Evolutionary conservation across 2,888 invertebrate species (phyloP).

Genomic region (Vanessa cardui): DNA sequence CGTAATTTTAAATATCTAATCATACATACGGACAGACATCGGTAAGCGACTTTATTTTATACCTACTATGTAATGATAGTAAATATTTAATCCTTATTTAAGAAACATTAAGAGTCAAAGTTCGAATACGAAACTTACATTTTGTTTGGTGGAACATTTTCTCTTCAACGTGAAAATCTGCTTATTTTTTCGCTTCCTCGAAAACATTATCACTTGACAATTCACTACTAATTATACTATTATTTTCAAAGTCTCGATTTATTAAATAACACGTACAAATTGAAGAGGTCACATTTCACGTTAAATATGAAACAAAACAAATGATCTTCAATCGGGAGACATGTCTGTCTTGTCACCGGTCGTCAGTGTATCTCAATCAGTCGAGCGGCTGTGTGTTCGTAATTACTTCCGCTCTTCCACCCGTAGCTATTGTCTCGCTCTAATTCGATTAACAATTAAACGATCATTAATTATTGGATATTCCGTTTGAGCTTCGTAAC

Average conservation of each 20-base stretch:
- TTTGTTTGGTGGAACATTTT: conserved; percentile 42
- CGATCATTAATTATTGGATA: conserved; percentile 39
- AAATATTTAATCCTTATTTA: not conserved
- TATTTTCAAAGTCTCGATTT: not conserved
- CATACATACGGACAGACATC: too few relatives aligned
- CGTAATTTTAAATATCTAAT: too few relatives aligned
- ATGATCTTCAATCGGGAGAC: conserved; percentile 3
- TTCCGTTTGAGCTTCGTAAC: conserved; percentile 30
- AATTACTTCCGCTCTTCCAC: conserved; percentile 62
- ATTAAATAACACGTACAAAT: not conserved
- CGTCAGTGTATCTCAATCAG: conserved; percentile 59
- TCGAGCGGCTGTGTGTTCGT: conserved; percentile 49
- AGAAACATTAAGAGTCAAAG: conserved; percentile 5
- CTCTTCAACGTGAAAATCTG: conserved; percentile 41
- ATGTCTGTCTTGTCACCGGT: conserved; percentile 15
- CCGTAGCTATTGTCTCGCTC: conserved; percentile 57
- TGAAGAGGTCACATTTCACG: conserved; percentile 11
- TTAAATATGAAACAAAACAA: not conserved
- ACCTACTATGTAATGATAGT: too few relatives aligned
- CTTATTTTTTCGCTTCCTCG: conserved; percentile 38
- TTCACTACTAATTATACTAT: not conserved
- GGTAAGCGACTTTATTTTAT: too few relatives aligned
- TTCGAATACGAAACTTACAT: conserved; percentile 40
- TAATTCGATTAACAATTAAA: conserved; percentile 65
- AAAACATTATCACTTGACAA: conserved; percentile 33